Base-by-base conservation (phyloP, 30 jellyfish, hydroid and myxozoan species). In the Hydractinia symbiolongicarpus region DNA sequence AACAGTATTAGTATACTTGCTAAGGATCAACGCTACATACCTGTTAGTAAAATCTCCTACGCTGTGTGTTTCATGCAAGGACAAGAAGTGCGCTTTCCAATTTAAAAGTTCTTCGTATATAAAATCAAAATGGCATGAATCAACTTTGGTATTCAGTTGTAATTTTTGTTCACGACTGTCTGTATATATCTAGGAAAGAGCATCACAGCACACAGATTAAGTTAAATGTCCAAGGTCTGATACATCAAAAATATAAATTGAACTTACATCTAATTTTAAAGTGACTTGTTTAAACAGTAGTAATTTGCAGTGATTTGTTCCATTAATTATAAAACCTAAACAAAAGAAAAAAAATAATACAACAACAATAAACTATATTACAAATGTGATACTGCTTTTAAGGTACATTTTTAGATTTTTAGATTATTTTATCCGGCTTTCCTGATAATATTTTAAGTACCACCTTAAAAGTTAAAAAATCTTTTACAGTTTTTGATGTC, bases 101-200 rank as follows among this genome's bases (percentile, higher is more conserved):
- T 68, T 77, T 13, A 68, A 61, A 62, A 88, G 56, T 75, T 88
- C 96, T 52, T 88, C 94, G 20, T 83, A 71, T 17, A 88, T 79
- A 4, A 88, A 21, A 55, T 86, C 88, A 40, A 89, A 67, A 64
- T 88, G 96, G 57, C 88, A 73, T 0, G 93, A 82, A 66, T 88
- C 96, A 49, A 82, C 53, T 13, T 83, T 81, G 50, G 55, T 55
- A 6, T 13, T 7, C 10, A 66, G 44, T 7, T 19, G 8, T 66
- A 66, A 66, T 66, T 66, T 66, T 1, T 66, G 44, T 66, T 19
- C 8, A 66, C 44, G 44, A 30, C 44, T 30, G 9, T 64, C 74
- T 64, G 74, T 64, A 13, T 6, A 64, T 7, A 64, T 64, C 74
- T 64, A 64, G 1, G 4, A 64, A 64, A 64, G 69, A 58, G 19